These are phyloP conservation scores for Zygothrica quintamaculata DNA, from an alignment of 2,888 invertebrate species.

Conservation along the genomic window DNA sequence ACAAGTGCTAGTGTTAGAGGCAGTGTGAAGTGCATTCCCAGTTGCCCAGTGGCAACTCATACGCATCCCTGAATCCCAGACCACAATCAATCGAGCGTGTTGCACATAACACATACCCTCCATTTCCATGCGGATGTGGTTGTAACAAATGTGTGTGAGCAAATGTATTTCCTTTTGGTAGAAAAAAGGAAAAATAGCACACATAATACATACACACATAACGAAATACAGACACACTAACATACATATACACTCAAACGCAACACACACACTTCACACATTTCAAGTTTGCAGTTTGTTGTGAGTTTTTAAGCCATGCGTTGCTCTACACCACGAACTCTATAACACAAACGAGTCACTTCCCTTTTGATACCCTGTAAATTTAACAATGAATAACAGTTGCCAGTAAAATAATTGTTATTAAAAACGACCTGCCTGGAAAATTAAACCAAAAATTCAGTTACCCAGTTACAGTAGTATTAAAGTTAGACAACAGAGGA, in stretches of 20 bases:
- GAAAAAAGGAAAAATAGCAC: not conserved
- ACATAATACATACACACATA: conserved; percentile 9
- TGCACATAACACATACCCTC: conserved; percentile 52
- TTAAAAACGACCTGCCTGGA: too few relatives aligned
- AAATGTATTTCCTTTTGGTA: conserved; percentile 39
- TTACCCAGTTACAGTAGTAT: too few relatives aligned
- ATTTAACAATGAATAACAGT: too few relatives aligned
- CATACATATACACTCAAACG: too few relatives aligned
- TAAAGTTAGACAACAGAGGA: too few relatives aligned
- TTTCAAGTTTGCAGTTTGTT: conserved; percentile 51
- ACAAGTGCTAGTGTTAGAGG: not conserved
- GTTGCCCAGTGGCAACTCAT: conserved; percentile 21
- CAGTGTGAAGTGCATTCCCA: conserved; percentile 5
- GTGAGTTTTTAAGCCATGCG: conserved; percentile 41
- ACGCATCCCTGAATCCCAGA: conserved; percentile 26
- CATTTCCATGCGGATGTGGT: conserved; percentile 56
- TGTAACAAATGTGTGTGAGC: conserved; percentile 50
- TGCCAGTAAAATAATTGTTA: too few relatives aligned
- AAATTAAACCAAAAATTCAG: too few relatives aligned
- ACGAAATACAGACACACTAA: too few relatives aligned
- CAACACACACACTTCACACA: conserved; percentile 21
- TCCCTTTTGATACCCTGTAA: not conserved
- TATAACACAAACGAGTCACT: too few relatives aligned
- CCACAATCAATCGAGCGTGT: conserved; percentile 46
- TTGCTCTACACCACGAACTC: not conserved